Evolutionary conservation across 2,888 invertebrate species (phyloP).

Genomic region (Amphipyra berbera): DNA sequence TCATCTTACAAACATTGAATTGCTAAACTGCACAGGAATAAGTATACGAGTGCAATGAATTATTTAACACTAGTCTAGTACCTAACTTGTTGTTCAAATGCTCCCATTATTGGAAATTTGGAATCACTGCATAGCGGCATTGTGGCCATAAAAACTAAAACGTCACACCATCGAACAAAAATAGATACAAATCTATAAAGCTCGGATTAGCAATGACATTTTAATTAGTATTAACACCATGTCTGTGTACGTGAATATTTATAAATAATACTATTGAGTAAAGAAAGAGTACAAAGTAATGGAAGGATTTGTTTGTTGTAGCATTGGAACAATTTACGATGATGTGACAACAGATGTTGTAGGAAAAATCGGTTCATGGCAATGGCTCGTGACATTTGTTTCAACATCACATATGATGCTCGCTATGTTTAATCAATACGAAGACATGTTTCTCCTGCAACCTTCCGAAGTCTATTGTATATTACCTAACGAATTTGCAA

Average conservation of each 20-base stretch:
- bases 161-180: conserved; percentile 32
- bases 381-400: conserved; percentile 80
- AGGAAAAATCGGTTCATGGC: conserved; percentile 82
- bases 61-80: conserved; percentile 31
- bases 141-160: conserved; percentile 6
- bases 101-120: conserved; percentile 20
- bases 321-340: conserved; percentile 83
- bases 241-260: conserved; percentile 65
- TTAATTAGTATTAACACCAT: conserved; percentile 32
- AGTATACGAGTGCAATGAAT: conserved; percentile 38
- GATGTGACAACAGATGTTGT: conserved; percentile 84
- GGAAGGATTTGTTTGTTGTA: conserved; percentile 60
- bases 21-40: conserved; percentile 39
- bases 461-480: conserved; percentile 71
- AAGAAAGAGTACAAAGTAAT: conserved; percentile 2
- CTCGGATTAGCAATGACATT: conserved; percentile 38
- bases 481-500: conserved; percentile 60
- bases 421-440: conserved; percentile 76
- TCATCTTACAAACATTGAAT: conserved; percentile 35
- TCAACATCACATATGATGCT: conserved; percentile 72
- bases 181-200: conserved; percentile 49
- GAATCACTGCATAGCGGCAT: conserved; percentile 23
- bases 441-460: conserved; percentile 76
- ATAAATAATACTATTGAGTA: not conserved
- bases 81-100: conserved; percentile 13